Evolutionary conservation across 2,888 invertebrate genomes (phyloP), one percentile per base, ranked within the genome.

Genomic region (Agonum fuliginosum): DNA sequence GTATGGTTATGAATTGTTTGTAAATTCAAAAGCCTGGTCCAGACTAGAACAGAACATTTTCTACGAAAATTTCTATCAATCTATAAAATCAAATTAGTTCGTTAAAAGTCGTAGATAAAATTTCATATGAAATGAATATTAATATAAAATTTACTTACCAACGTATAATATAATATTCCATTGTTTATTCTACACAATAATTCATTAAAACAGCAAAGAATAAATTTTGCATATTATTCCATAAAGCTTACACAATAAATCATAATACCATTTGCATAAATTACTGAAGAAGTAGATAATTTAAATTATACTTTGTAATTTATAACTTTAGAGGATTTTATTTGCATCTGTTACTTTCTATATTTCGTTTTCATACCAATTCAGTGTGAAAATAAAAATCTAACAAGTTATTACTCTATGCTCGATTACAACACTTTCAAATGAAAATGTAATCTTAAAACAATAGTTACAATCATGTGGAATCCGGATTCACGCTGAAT

Each of bases 301-400:
- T 2, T 24, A 54, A 43, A 10, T 24, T 12, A 20, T 54, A 22
- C 10, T 37, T 37, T 37, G 37, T 3, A 37, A 37, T 37, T 2
- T 37, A 37, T 37, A 12, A 37, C 3, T 37, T 37, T n/a, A n/a
- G 37, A 37, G 37, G n/a, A 37, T 37, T 37, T 37, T n/a, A n/a
- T n/a, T 37, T 54, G 24, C 24, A 22, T n/a, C 37, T 37, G 54
- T 54, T 54, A 24, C 54, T 54, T 54, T 54, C 54, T 54, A 22
- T 51, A 24, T 54, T 54, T 54, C 54, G 54, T 24, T 54, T 54
- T 54, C 54, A 22, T 54, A 54, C 54, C 24, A 24, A 27, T 27
- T 54, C 54, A 54, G n/a, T 54, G 54, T 54, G 54, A 54, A 54
- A 54, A 54, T 54, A 54, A 54, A 54, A 54, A 27, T 54, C 54